These are phyloP conservation scores for Gortyna flavago DNA, from an alignment of 2,888 invertebrate species.

Conservation along the genomic window DNA sequence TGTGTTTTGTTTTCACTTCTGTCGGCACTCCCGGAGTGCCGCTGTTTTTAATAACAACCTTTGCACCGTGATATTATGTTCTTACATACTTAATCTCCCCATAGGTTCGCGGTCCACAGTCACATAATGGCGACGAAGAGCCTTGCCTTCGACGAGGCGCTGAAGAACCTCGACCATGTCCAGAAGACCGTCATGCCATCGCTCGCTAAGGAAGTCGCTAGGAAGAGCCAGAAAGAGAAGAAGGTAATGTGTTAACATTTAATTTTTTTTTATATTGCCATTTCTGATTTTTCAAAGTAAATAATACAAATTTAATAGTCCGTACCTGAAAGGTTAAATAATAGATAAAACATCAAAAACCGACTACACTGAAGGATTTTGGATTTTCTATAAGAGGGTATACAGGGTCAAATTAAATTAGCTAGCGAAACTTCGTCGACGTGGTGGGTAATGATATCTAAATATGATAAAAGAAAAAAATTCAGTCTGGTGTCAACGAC, in stretches of 20 bases:
- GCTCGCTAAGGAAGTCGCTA: constrained; percentile 58
- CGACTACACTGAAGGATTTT: not conserved
- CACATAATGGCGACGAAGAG: constrained; percentile 77
- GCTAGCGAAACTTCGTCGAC: not conserved
- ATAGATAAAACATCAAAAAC: not conserved
- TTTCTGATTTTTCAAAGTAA: not conserved
- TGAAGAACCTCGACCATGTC: constrained; percentile 77
- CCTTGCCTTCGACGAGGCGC: constrained; percentile 76
- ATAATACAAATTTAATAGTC: too few relatives aligned
- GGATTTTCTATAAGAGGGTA: not conserved
- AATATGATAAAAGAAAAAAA: too few relatives aligned
- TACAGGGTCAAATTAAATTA: too few relatives aligned
- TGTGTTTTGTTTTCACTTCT: too few relatives aligned
- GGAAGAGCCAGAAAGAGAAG: constrained; percentile 23
- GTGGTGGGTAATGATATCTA: not conserved
- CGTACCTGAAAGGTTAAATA: too few relatives aligned
- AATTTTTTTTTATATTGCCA: not conserved
- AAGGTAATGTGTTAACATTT: constrained; percentile 29
- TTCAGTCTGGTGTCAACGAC: too few relatives aligned
- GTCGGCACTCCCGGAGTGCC: too few relatives aligned
- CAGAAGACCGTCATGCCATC: constrained; percentile 72
- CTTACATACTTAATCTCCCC: not conserved
- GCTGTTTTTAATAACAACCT: too few relatives aligned
- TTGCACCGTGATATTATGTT: too few relatives aligned
- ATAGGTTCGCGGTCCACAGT: constrained; percentile 81